A percentile compares a stretch with the other conserved stretches of the same genome.
These are phyloP conservation scores for Electrophaes corylata DNA, from an alignment of 2,888 invertebrate species.

Conservation along the genomic window DNA sequence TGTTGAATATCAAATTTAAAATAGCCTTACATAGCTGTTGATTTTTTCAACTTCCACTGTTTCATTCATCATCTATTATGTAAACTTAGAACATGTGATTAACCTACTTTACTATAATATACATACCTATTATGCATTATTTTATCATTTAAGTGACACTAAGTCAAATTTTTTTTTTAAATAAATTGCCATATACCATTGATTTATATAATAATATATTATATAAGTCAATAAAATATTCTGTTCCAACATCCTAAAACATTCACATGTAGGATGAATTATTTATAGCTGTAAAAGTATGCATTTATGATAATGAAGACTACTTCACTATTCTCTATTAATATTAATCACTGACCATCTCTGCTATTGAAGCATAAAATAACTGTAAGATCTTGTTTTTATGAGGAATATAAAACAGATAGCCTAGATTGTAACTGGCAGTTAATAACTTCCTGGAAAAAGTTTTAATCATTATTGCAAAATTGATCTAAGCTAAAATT, in stretches of 20 bases:
- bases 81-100: no score
- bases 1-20: no score
- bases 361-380: slow-evolving; percentile 63
- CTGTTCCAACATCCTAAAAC: slow-evolving; percentile 15
- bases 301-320: slow-evolving; percentile 45
- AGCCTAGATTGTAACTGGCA: slow-evolving; percentile 7
- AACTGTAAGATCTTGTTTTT: slow-evolving; percentile 47
- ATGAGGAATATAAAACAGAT: slow-evolving; percentile 17
- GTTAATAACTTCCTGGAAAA: slow-evolving; percentile 9
- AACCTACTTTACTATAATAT: no score
- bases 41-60: not conserved
- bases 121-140: no score
- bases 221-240: not conserved
- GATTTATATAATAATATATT: no score
- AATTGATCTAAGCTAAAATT: not conserved
- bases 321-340: slow-evolving; percentile 51
- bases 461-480: slow-evolving; percentile 6
- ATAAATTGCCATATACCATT: no score
- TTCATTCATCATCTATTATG: slow-evolving; percentile 13
- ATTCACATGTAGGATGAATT: slow-evolving; percentile 36
- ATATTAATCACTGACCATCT: slow-evolving; percentile 57
- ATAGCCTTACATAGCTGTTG: not conserved
- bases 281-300: slow-evolving; percentile 46
- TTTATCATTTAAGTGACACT: no score
- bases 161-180: no score